A percentile compares a stretch with the other conserved stretches of the same genome.
Conservation (phyloP, 2,113 vertebrate species). For the Ceuthmochares aereus region DNA sequence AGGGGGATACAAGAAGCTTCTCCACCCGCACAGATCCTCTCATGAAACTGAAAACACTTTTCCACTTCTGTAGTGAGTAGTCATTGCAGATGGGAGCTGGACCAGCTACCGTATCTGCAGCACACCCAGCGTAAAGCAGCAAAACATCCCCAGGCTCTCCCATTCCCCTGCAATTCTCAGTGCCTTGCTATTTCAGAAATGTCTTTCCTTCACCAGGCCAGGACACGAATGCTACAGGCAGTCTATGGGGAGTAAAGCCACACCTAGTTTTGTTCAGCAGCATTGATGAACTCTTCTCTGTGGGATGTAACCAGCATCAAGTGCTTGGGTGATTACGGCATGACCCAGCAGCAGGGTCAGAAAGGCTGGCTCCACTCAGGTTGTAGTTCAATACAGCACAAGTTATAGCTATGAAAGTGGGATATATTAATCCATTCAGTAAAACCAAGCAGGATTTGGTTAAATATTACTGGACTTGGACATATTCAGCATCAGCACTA, state of each 20-base stretch:
- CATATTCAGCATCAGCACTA: background rate
- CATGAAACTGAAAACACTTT: background rate
- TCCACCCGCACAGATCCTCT: background rate
- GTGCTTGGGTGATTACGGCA: constrained; percentile 4
- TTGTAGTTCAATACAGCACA: constrained; percentile 4
- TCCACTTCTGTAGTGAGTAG: background rate
- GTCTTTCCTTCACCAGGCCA: background rate
- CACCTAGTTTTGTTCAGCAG: constrained; percentile 37
- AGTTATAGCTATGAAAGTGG: background rate
- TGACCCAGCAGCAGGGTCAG: constrained; percentile 8
- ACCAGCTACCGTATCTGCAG: background rate
- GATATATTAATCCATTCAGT: background rate
- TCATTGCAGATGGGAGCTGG: background rate
- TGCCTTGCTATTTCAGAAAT: background rate
- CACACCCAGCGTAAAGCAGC: background rate
- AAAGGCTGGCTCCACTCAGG: background rate
- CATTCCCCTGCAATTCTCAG: background rate
- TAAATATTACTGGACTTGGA: background rate
- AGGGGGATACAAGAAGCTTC: background rate
- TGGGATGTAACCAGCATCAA: constrained; percentile 14
- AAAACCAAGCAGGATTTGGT: background rate
- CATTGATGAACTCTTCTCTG: background rate
- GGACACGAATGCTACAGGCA: constrained; percentile 11
- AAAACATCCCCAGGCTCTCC: background rate
- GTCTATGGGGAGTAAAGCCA: background rate